These are phyloP conservation scores for Leucophenga montana DNA, from an alignment of 2,888 invertebrate genomes.

Conservation along the genomic window DNA sequence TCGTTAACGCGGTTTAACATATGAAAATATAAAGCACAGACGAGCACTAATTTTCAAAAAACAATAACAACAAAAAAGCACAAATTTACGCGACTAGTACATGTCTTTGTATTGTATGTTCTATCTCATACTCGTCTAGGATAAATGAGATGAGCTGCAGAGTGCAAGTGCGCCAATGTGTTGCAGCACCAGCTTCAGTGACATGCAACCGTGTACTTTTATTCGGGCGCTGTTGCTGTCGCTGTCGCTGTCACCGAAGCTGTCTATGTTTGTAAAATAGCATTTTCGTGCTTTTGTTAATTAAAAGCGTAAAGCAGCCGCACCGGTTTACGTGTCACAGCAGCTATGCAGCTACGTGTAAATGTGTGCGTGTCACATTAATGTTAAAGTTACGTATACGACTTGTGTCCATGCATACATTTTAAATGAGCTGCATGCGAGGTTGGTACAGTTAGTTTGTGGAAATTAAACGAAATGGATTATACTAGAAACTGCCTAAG, in stretches of 20 bases:
- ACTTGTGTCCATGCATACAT: constrained; percentile 36
- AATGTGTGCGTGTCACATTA: neutral
- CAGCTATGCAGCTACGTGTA: neutral
- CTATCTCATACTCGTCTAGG: neutral
- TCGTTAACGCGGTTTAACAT: neutral
- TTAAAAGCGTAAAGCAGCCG: constrained; percentile 51
- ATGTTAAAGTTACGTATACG: constrained; percentile 26
- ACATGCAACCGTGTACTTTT: neutral
- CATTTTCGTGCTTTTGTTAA: constrained; percentile 65
- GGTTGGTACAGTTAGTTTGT: no score
- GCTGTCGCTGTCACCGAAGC: neutral
- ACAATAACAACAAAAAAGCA: neutral
- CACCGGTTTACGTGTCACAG: neutral
- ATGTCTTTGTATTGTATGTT: no score
- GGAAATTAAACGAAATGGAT: no score
- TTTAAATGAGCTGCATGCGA: constrained; percentile 6
- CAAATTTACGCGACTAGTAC: neutral
- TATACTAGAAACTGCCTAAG: no score
- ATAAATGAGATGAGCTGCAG: no score
- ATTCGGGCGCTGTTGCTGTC: neutral
- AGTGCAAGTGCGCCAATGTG: no score
- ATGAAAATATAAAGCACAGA: neutral
- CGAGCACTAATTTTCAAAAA: neutral
- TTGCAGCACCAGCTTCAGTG: constrained; percentile 22
- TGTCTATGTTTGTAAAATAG: constrained; percentile 48